Percentiles rank a stretch among this genome's conserved stretches.
These are phyloP conservation scores for Uromys caudimaculatus DNA, from an alignment of 2,797 vertebrate genomes.

Conservation along the genomic window DNA sequence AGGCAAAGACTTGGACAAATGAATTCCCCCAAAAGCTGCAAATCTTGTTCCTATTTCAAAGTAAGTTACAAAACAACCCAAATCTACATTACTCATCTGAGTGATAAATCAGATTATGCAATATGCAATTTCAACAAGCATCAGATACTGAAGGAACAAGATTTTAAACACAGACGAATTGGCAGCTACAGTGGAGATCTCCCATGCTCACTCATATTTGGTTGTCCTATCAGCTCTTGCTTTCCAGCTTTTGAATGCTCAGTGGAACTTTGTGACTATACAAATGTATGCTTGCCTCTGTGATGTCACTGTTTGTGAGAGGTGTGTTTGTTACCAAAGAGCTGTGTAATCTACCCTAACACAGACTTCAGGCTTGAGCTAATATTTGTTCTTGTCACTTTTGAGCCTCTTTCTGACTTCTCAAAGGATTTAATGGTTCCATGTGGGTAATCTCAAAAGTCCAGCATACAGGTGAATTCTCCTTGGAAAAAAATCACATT, in stretches of 20 bases:
- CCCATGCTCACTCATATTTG: background rate
- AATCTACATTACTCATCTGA: slow-evolving; percentile 39
- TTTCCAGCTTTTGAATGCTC: background rate
- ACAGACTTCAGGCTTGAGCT: background rate
- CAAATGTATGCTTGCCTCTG: background rate
- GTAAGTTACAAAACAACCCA: slow-evolving; percentile 35
- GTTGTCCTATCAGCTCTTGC: accelerated
- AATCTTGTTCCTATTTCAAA: slow-evolving; percentile 68
- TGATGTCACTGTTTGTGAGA: background rate
- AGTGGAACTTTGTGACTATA: background rate
- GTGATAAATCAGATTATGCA: slow-evolving; percentile 56
- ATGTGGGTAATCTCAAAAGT: background rate
- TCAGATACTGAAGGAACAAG: background rate
- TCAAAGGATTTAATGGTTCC: background rate
- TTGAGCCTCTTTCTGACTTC: slow-evolving; percentile 1
- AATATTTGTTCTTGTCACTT: slow-evolving; percentile 22
- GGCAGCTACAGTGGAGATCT: background rate
- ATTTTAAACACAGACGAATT: background rate
- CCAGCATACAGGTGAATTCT: background rate
- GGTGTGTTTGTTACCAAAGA: background rate
- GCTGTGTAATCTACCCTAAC: background rate
- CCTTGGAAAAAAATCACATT: slow-evolving; percentile 42
- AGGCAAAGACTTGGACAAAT: slow-evolving; percentile 33
- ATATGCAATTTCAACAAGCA: slow-evolving; percentile 25
- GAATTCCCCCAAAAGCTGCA: background rate